phyloP scores from a whole-genome alignment of 2,888 invertebrate species.

The Operophtera brumata region DNA sequence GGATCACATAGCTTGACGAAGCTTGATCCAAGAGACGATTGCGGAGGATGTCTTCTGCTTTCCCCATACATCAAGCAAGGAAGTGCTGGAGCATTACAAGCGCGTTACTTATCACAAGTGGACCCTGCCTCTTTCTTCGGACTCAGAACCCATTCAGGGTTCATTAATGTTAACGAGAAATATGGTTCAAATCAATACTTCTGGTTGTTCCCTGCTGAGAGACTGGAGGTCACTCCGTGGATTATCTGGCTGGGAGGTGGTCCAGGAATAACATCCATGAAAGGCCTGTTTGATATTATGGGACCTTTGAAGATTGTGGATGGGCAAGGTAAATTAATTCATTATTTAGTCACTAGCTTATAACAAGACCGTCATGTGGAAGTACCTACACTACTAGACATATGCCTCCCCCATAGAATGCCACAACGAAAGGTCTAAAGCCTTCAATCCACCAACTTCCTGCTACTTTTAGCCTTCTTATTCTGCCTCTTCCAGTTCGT shows the following conservation, averaged over 20 bases:
- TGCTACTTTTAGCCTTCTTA: too few species aligned
- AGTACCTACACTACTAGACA: too few species aligned
- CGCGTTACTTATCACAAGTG: conserved; percentile 17
- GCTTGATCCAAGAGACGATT: neutral
- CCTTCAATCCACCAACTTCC: too few species aligned
- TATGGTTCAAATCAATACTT: conserved; percentile 87
- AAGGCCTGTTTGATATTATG: conserved; percentile 49
- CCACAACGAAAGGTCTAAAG: too few species aligned
- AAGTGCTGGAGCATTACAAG: neutral
- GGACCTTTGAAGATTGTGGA: conserved; percentile 48
- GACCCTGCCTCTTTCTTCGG: conserved; percentile 13
- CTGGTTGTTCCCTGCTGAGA: conserved; percentile 86
- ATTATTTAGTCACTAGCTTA: too few species aligned
- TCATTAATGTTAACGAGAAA: conserved; percentile 84
- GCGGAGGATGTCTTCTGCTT: conserved; percentile 19
- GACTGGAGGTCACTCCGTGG: conserved; percentile 74
- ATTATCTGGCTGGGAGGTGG: conserved; percentile 93
- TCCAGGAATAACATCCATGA: conserved; percentile 83
- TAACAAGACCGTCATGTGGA: too few species aligned
- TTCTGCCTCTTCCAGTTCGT: too few species aligned
- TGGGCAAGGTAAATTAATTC: conserved; percentile 36
- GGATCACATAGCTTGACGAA: neutral
- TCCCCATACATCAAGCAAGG: conserved; percentile 19
- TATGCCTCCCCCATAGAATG: too few species aligned
- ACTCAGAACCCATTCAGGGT: conserved; percentile 64